These are phyloP conservation scores for Halichoeres trimaculatus DNA, from an alignment of 2,113 vertebrate species.

Conservation along the genomic window DNA sequence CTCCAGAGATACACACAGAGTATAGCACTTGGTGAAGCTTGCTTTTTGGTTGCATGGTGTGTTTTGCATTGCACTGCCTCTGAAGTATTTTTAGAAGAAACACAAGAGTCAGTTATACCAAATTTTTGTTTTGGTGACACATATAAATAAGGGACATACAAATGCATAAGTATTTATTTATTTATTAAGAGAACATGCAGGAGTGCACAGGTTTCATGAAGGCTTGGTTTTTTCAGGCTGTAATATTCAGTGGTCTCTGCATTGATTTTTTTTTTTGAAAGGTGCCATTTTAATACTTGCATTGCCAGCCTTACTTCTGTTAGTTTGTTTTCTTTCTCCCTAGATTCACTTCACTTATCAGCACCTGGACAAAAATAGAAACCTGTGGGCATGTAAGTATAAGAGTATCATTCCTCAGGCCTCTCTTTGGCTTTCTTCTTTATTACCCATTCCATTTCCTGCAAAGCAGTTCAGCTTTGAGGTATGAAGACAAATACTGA, in stretches of 20 bases:
- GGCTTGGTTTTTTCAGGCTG: constrained; percentile 29
- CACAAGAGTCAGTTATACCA: background rate
- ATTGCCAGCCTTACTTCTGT: constrained; percentile 5
- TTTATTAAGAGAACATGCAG: constrained; percentile 53
- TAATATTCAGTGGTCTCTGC: background rate
- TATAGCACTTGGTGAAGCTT: constrained; percentile 65
- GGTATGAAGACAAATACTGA: constrained; percentile 38
- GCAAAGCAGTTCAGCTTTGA: constrained; percentile 4
- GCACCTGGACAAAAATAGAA: background rate
- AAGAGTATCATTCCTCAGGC: background rate
- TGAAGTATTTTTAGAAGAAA: constrained; percentile 42
- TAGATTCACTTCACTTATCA: background rate
- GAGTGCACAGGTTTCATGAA: constrained; percentile 39
- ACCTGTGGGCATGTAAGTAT: constrained; percentile 1
- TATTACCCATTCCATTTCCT: background rate
- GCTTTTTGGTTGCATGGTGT: constrained; percentile 36
- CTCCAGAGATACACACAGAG: constrained; percentile 4
- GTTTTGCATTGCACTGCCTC: constrained; percentile 45
- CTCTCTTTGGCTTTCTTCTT: background rate
- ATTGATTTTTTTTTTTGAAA: constrained; percentile 17
- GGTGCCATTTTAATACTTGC: constrained; percentile 21
- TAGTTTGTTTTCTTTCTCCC: background rate
- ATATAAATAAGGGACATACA: constrained; percentile 39
- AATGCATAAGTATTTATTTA: constrained; percentile 69
- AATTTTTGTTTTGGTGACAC: constrained; percentile 48